Evolutionary conservation across 1,140 invertebrate genomes (phyloP).

Genomic region (Oryzaephilus surinamensis): DNA sequence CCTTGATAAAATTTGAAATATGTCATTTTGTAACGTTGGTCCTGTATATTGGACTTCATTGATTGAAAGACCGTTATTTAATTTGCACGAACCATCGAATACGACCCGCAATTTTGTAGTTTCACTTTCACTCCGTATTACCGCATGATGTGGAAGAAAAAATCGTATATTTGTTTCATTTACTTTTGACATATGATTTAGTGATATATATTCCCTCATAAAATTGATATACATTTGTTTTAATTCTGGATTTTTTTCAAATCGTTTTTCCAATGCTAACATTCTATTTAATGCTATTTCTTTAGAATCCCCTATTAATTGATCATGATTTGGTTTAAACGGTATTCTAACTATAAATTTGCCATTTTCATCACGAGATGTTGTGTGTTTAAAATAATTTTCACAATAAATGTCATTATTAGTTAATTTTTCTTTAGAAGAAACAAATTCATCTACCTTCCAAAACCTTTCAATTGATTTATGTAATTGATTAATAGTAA

Average conservation of each 20-base stretch:
- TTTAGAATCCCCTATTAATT: neutral
- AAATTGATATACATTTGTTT: slow-evolving; percentile 9
- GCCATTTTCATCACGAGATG: too few species aligned
- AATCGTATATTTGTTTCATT: neutral
- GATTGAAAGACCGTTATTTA: too few species aligned
- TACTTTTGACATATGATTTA: slow-evolving; percentile 9
- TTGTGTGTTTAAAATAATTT: neutral
- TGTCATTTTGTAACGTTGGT: too few species aligned
- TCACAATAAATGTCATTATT: neutral
- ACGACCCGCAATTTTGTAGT: too few species aligned
- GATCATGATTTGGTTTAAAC: too few species aligned
- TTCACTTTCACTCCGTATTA: slow-evolving; percentile 25
- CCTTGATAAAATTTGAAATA: too few species aligned
- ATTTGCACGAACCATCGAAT: too few species aligned
- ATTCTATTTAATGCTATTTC: neutral
- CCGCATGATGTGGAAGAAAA: slow-evolving; percentile 39
- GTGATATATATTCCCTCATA: slow-evolving; percentile 9
- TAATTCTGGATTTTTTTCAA: slow-evolving; percentile 8
- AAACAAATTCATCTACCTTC: neutral
- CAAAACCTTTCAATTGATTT: neutral
- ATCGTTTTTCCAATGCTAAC: neutral
- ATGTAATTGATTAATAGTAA: neutral
- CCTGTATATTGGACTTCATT: too few species aligned
- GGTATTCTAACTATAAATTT: too few species aligned
- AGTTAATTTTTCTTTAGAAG: neutral